Conservation (phyloP, 2,797 vertebrate genomes). For the Coccyzus lansbergi region DNA sequence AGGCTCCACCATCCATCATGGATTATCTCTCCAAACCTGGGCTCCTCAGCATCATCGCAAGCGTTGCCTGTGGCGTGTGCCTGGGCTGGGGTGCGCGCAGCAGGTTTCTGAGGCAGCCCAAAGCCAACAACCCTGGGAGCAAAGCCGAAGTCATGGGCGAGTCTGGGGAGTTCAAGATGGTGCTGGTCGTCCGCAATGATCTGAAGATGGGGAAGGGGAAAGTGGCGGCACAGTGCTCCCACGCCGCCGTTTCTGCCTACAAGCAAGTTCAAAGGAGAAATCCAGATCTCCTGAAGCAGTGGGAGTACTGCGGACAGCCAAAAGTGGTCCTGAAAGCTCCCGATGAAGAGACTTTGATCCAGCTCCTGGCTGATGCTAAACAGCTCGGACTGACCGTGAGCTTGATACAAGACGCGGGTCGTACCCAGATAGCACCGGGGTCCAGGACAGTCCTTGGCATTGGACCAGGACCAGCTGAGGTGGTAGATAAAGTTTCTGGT, state of each 20-base stretch:
- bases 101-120: conserved; percentile 47
- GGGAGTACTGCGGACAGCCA: conserved; percentile 96
- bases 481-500: conserved; percentile 91
- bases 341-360: conserved; percentile 86
- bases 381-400: conserved; percentile 88
- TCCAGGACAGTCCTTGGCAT: conserved; percentile 93
- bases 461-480: conserved; percentile 89
- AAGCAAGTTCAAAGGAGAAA: conserved; percentile 88
- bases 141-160: conserved; percentile 87
- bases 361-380: conserved; percentile 86
- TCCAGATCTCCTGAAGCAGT: conserved; percentile 89
- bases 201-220: conserved; percentile 99
- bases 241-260: conserved; percentile 93
- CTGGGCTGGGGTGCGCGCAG: conserved; percentile 89
- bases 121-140: background rate
- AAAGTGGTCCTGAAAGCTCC: conserved; percentile 95
- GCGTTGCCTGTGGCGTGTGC: conserved; percentile 86
- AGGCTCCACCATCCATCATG: conserved; percentile 71
- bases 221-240: conserved; percentile 93
- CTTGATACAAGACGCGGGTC: conserved; percentile 94
- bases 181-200: conserved; percentile 92
- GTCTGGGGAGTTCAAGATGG: conserved; percentile 92
- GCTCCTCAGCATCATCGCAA: conserved; percentile 79
- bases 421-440: conserved; percentile 94
- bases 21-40: conserved; percentile 78